Percentiles rank a stretch among this genome's conserved stretches.
These are phyloP conservation scores for cat (Felis catus) DNA, from an alignment of 2,113 vertebrate genomes.

Conservation along the genomic window F.catus_Fca126_mat1.0 CM031414.1:78115501-78116000, in stretches of 20 bases:
- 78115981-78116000: conserved; percentile 53
- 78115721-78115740: conserved; percentile 12
- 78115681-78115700: neutral
- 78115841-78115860: neutral
- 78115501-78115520: neutral
- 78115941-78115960: conserved; percentile 67
- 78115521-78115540: neutral
- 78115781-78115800: neutral
- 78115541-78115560: neutral
- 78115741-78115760: conserved; percentile 3
- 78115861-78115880: neutral
- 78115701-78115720: neutral
- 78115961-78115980: conserved; percentile 61
- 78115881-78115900: neutral
- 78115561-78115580: neutral
- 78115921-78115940: conserved; percentile 51
- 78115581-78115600: neutral
- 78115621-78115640: neutral
- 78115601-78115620: neutral
- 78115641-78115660: neutral
- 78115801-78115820: neutral
- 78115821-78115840: neutral
- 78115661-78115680: neutral
- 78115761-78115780: neutral
- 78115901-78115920: conserved; percentile 1